Evolutionary conservation across 2,113 vertebrate genomes (phyloP).

Genomic region (Planiliza haematocheilus): DNA sequence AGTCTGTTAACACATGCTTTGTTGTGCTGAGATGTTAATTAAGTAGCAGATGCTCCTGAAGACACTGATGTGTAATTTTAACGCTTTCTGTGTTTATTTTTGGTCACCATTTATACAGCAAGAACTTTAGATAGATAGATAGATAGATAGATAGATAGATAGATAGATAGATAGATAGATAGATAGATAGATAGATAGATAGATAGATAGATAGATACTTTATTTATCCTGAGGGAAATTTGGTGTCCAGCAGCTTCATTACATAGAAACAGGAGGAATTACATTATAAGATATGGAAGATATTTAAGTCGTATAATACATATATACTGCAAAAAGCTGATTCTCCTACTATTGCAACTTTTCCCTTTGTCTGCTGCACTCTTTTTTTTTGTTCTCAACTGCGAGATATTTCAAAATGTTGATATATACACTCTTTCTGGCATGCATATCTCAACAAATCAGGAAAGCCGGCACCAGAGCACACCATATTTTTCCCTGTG

Average conservation of each 20-base stretch:
- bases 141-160: too few relatives aligned
- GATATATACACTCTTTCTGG: neutral
- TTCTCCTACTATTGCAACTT: neutral
- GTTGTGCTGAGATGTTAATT: constrained; percentile 57
- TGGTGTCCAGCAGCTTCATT: too few relatives aligned
- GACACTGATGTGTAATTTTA: neutral
- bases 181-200: too few relatives aligned
- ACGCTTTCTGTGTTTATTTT: constrained; percentile 8
- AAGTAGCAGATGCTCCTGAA: neutral
- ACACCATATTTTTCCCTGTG: neutral
- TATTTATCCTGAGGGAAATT: too few relatives aligned
- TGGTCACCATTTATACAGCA: too few relatives aligned
- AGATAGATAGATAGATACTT: too few relatives aligned
- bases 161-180: too few relatives aligned
- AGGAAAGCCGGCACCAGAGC: neutral
- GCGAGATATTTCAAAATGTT: neutral
- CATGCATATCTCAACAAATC: neutral
- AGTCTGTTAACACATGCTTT: constrained; percentile 59
- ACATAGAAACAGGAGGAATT: too few relatives aligned
- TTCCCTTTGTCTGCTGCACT: neutral
- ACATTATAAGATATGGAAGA: too few relatives aligned
- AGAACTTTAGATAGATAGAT: too few relatives aligned
- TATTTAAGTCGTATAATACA: too few relatives aligned
- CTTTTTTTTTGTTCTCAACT: neutral
- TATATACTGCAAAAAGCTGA: too few relatives aligned